Evolutionary conservation across 2,113 vertebrate genomes (phyloP).

Genomic region (Apteryx mantelli): DNA sequence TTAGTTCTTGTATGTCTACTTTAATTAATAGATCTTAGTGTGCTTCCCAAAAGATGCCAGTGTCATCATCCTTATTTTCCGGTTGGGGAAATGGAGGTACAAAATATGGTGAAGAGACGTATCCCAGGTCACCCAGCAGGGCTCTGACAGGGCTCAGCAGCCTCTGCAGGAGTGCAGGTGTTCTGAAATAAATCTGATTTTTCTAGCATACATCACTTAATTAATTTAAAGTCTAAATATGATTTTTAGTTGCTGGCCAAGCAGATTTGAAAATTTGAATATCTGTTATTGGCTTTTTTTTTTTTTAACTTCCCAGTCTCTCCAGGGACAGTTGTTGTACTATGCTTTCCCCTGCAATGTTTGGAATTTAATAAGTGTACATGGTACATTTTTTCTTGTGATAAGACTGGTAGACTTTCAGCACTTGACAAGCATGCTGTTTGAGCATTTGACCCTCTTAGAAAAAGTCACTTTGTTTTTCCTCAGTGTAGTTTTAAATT

Average conservation of each 20-base stretch:
- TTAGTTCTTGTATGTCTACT: neutral
- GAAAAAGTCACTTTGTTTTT: neutral
- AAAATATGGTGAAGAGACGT: neutral
- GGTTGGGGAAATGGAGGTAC: neutral
- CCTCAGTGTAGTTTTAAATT: neutral
- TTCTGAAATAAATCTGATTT: neutral
- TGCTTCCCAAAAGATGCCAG: neutral
- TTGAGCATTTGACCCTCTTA: neutral
- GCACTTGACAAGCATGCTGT: neutral
- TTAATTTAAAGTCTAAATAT: neutral
- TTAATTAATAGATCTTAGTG: neutral
- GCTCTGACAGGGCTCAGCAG: neutral
- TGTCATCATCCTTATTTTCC: neutral
- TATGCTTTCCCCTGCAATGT: neutral
- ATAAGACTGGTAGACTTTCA: neutral
- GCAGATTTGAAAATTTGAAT: neutral
- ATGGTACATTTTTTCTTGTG: neutral
- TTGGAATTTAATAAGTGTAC: neutral
- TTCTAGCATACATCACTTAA: neutral
- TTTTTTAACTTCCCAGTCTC: neutral
- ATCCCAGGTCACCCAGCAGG: neutral
- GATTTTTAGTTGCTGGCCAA: neutral
- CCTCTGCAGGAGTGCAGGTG: neutral
- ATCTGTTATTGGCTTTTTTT: neutral
- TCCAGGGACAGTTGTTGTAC: neutral